A percentile compares a stretch with the other conserved stretches of the same genome.
Evolutionary conservation across 2,113 vertebrate genomes (phyloP).

Genomic region (Sander vitreus): DNA sequence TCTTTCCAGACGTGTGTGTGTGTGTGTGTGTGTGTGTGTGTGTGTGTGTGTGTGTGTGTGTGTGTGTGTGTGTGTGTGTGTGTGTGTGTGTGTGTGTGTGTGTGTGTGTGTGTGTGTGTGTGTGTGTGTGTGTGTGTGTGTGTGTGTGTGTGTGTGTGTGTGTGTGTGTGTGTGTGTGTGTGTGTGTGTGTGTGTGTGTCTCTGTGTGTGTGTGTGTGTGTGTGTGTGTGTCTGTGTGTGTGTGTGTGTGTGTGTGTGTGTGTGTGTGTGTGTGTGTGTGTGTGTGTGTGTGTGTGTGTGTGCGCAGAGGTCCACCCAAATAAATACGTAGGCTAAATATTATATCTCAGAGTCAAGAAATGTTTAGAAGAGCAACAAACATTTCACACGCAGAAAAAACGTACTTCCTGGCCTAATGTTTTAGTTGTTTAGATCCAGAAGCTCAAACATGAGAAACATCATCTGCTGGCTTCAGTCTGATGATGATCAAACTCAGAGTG

Average conservation of each 20-base stretch:
- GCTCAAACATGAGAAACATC: too few relatives aligned
- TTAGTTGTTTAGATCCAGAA: too few relatives aligned
- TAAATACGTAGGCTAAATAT: too few relatives aligned
- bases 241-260: background rate
- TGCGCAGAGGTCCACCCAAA: background rate
- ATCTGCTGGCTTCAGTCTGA: too few relatives aligned
- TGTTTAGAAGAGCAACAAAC: too few relatives aligned
- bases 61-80: background rate
- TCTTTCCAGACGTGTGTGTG: conserved; percentile 64
- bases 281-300: conserved; percentile 13
- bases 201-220: conserved; percentile 11
- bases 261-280: background rate
- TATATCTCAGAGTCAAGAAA: too few relatives aligned
- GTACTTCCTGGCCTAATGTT: too few relatives aligned
- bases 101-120: background rate
- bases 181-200: background rate
- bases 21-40: conserved; percentile 9
- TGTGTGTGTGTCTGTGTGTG: background rate
- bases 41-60: conserved; percentile 13
- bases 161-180: conserved; percentile 9
- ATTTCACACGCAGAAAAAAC: too few relatives aligned
- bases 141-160: conserved; percentile 8
- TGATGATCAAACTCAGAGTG: too few relatives aligned
- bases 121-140: background rate
- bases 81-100: background rate